phyloP scores from a whole-genome alignment of 30 jellyfish, hydroid and myxozoan species.

The Chironex yamaguchii region DNA sequence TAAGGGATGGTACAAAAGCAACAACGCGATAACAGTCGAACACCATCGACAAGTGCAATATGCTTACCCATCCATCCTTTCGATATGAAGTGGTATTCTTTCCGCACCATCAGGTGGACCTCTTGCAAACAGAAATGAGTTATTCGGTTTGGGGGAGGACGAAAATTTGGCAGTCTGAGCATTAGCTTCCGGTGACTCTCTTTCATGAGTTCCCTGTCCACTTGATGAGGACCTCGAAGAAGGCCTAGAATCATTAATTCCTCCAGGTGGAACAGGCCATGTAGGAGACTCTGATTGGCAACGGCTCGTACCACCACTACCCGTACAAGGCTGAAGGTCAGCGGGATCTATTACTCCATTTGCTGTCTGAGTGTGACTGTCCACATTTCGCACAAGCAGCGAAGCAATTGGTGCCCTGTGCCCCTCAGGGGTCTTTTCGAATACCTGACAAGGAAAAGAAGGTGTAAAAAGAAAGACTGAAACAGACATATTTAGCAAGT shows the following conservation, averaged over 20 bases:
- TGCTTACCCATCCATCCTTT: not conserved
- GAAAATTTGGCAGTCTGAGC: constrained; percentile 78
- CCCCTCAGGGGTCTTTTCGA: constrained; percentile 94
- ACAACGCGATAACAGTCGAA: not conserved
- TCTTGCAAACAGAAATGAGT: constrained; percentile 90
- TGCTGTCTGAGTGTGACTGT: constrained; percentile 88
- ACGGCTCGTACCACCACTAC: constrained; percentile 83
- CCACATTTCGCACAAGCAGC: constrained; percentile 67
- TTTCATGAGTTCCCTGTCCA: constrained; percentile 62
- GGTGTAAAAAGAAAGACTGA: not conserved
- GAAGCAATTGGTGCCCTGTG: constrained; percentile 92
- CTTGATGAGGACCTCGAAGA: constrained; percentile 66
- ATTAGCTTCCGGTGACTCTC: constrained; percentile 78
- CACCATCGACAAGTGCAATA: not conserved
- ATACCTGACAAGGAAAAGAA: constrained; percentile 33
- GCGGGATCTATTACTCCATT: constrained; percentile 85
- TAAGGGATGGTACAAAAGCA: too few relatives aligned
- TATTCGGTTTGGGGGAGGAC: constrained; percentile 93
- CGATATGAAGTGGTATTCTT: constrained; percentile 84
- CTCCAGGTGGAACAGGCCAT: constrained; percentile 91
- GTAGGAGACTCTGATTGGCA: constrained; percentile 95
- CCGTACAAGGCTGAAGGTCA: constrained; percentile 44
- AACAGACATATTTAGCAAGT: not conserved
- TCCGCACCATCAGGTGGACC: constrained; percentile 99
- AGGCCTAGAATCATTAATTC: constrained; percentile 70